phyloP scores from a whole-genome alignment of 2,113 vertebrate genomes.

The Crocuta crocuta region DNA sequence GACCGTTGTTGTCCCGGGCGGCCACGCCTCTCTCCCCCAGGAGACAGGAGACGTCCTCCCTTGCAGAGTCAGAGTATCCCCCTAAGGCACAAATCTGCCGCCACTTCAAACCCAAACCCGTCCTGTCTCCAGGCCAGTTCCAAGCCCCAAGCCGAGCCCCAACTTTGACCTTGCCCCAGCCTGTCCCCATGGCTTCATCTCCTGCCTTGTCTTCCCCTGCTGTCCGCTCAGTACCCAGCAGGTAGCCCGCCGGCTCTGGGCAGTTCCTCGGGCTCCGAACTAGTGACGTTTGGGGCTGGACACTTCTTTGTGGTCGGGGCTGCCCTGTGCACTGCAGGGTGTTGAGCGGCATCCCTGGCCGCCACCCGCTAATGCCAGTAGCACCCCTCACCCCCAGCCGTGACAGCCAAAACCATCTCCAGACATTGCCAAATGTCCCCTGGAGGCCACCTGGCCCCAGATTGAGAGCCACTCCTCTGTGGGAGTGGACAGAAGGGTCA shows the following conservation, averaged over 20 bases:
- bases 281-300: background rate
- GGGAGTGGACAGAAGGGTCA: background rate
- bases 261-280: too few species aligned
- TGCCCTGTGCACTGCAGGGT: too few species aligned
- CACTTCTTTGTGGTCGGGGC: background rate
- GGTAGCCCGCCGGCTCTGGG: too few species aligned
- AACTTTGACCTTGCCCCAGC: background rate
- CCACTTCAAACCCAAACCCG: background rate
- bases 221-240: background rate
- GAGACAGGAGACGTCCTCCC: too few species aligned
- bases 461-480: background rate
- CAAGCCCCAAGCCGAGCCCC: background rate
- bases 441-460: too few species aligned
- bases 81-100: background rate
- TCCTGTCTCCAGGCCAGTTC: background rate
- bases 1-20: fast-evolving
- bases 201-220: fast-evolving
- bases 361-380: background rate
- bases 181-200: fast-evolving
- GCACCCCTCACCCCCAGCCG: fast-evolving
- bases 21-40: fast-evolving
- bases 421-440: background rate
- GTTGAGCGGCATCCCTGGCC: background rate
- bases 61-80: fast-evolving
- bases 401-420: background rate